A percentile compares a stretch with the other conserved stretches of the same genome.
Evolutionary conservation across 2,888 invertebrate species (phyloP).

Genomic region (Aethes cnicana): DNA sequence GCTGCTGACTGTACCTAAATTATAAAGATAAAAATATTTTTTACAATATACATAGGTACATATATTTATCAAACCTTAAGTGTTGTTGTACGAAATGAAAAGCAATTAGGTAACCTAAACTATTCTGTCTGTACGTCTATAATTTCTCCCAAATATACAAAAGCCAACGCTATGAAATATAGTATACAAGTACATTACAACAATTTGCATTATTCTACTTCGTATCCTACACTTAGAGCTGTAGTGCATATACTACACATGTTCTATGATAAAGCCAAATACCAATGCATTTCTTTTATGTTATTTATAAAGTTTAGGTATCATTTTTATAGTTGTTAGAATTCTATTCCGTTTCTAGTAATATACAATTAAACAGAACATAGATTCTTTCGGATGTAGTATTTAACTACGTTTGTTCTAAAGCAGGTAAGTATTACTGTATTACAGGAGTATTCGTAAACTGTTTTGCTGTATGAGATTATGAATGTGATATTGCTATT

Average conservation of each 20-base stretch:
- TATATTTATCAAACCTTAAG: too few relatives aligned
- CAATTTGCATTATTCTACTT: constrained; percentile 28
- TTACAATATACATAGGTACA: too few relatives aligned
- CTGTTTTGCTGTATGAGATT: too few relatives aligned
- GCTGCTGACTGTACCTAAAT: too few relatives aligned
- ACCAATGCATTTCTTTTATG: constrained; percentile 80
- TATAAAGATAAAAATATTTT: too few relatives aligned
- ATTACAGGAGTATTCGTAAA: too few relatives aligned
- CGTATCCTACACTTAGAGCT: constrained; percentile 71
- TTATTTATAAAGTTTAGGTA: constrained; percentile 71
- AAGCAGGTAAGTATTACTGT: too few relatives aligned
- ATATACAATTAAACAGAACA: constrained; percentile 19
- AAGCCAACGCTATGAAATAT: constrained; percentile 25
- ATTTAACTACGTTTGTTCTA: too few relatives aligned
- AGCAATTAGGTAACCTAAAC: too few relatives aligned
- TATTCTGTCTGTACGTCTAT: background rate
- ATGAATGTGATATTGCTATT: too few relatives aligned
- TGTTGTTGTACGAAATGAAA: too few relatives aligned
- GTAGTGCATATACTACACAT: constrained; percentile 71
- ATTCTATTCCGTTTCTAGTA: constrained; percentile 30
- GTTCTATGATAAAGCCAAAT: constrained; percentile 81
- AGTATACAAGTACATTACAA: constrained; percentile 31
- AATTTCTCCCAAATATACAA: constrained; percentile 15
- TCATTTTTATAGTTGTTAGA: constrained; percentile 41
- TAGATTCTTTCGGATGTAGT: background rate